phyloP scores from a whole-genome alignment of 2,113 vertebrate genomes.

The Amblyornis subalaris region DNA sequence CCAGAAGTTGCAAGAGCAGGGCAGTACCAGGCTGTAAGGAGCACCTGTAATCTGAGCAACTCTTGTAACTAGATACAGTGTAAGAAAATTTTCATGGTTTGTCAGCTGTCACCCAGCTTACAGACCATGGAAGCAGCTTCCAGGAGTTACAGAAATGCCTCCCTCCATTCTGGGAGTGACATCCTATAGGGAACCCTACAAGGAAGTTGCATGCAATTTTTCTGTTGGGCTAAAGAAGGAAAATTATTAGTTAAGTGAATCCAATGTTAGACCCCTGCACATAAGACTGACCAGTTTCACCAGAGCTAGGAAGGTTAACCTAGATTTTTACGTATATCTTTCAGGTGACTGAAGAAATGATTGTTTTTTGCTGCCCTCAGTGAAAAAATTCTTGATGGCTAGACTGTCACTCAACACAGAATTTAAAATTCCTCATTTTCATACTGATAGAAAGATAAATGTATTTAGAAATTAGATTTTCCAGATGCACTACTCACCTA shows the following conservation, averaged over 20 bases:
- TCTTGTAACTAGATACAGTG: neutral
- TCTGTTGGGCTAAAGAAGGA: neutral
- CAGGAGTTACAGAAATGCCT: neutral
- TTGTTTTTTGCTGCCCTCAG: neutral
- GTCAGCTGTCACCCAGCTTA: neutral
- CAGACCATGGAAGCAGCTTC: neutral
- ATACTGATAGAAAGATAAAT: neutral
- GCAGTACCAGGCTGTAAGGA: neutral
- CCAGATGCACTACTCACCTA: neutral
- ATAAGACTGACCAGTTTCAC: neutral
- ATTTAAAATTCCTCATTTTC: neutral
- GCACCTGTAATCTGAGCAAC: neutral
- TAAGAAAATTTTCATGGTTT: neutral
- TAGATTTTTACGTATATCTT: neutral
- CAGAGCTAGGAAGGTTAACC: neutral
- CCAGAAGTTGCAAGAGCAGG: neutral
- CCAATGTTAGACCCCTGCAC: accelerated
- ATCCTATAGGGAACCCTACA: neutral
- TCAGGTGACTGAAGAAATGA: neutral
- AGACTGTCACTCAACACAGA: neutral
- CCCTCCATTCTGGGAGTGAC: neutral
- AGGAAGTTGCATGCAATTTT: neutral
- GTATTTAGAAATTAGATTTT: neutral
- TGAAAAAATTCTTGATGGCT: neutral
- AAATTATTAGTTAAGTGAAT: neutral